These are phyloP conservation scores for Dione vanillae DNA, from an alignment of 2,888 invertebrate genomes.

Conservation along the genomic window DNA sequence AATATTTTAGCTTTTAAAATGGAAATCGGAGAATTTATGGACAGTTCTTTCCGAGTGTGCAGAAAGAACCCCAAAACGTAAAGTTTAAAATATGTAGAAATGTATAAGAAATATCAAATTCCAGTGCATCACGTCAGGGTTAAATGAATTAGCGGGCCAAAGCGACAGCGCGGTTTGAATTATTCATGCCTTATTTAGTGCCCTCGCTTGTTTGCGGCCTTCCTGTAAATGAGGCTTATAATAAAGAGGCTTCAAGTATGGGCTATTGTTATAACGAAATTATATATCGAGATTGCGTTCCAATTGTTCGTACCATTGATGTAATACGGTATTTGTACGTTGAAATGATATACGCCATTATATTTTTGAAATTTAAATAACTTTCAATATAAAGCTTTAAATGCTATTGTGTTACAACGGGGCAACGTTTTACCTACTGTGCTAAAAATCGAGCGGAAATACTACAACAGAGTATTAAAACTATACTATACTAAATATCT, in stretches of 20 bases:
- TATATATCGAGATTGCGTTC: conserved; percentile 7
- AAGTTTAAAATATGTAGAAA: background rate
- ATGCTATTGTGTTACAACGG: no score
- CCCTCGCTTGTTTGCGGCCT: conserved; percentile 22
- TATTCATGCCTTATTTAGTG: conserved; percentile 26
- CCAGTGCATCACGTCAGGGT: conserved; percentile 14
- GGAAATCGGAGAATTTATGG: no score
- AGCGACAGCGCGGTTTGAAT: conserved; percentile 30
- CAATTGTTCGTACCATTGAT: conserved; percentile 2
- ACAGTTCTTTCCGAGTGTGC: no score
- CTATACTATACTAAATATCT: no score
- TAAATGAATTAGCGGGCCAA: conserved; percentile 27
- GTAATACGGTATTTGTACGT: background rate
- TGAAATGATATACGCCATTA: background rate
- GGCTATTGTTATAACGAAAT: conserved; percentile 21
- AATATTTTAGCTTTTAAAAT: no score
- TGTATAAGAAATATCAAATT: conserved; percentile 16
- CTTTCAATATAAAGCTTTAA: no score
- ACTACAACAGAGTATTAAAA: no score
- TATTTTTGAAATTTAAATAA: background rate
- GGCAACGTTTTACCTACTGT: no score
- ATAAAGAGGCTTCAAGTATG: conserved; percentile 19
- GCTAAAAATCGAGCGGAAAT: no score
- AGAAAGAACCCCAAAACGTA: no score
- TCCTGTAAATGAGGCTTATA: conserved; percentile 27